A percentile compares a stretch with the other conserved stretches of the same genome.
Evolutionary conservation across 2,797 vertebrate genomes (phyloP).

Genomic region (Phalloptychus januarius): DNA sequence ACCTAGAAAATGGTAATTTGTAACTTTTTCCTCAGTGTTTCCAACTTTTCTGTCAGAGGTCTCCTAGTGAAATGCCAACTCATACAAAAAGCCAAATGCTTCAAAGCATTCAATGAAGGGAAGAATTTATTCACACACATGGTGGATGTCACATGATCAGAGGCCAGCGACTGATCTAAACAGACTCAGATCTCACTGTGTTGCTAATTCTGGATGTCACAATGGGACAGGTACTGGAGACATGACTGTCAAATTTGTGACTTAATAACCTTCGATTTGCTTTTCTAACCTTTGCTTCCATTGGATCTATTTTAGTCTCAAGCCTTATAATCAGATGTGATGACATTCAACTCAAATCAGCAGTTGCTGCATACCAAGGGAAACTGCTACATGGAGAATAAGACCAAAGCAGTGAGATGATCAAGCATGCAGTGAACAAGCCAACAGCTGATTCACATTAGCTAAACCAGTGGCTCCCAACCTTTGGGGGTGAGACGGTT

Average conservation of each 20-base stretch:
- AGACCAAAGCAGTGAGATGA: conserved; percentile 1
- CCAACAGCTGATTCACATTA: conserved; percentile 19
- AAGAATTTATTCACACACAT: conserved; percentile 27
- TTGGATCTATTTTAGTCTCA: background rate
- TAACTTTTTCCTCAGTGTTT: conserved; percentile 35
- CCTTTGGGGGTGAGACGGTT: background rate
- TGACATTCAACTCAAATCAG: background rate
- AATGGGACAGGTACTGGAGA: background rate
- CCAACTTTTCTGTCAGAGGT: conserved; percentile 38
- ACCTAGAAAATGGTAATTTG: conserved; percentile 67
- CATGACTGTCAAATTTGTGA: background rate
- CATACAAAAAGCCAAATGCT: conserved; percentile 34
- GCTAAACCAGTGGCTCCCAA: conserved; percentile 5
- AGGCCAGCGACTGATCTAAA: conserved; percentile 1
- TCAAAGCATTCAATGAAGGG: conserved; percentile 21
- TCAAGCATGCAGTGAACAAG: background rate
- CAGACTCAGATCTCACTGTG: background rate
- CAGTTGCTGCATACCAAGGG: background rate
- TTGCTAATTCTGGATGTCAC: conserved; percentile 4
- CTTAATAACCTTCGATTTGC: conserved; percentile 2
- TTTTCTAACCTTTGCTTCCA: background rate
- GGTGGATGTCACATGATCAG: conserved; percentile 10
- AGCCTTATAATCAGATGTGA: background rate
- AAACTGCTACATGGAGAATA: background rate
- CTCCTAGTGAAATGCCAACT: conserved; percentile 54